Conservation (phyloP, 2,113 vertebrate species). For the Parotia lawesii region DNA sequence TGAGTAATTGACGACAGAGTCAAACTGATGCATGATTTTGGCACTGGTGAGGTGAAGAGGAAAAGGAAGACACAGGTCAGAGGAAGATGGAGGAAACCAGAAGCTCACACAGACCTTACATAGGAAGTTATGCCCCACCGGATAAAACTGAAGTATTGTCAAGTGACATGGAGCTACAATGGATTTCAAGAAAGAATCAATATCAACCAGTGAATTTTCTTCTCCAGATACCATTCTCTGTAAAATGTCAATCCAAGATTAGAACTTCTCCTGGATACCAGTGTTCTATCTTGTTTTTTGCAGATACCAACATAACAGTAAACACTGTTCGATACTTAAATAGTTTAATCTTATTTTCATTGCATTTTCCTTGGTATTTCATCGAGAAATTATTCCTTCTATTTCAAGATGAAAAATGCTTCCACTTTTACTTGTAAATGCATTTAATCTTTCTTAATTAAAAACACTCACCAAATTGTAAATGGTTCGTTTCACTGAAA, state of each 20-base stretch:
- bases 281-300: not conserved
- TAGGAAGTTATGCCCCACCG: not conserved
- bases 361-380: not conserved
- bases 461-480: not conserved
- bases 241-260: not conserved
- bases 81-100: not conserved
- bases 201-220: not conserved
- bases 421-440: not conserved
- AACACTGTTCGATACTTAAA: not conserved
- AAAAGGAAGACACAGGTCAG: not conserved
- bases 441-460: not conserved
- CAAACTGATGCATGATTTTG: not conserved
- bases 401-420: not conserved
- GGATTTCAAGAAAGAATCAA: not conserved
- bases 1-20: not conserved
- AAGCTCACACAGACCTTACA: not conserved
- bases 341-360: not conserved
- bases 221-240: not conserved
- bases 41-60: not conserved
- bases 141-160: not conserved
- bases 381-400: not conserved
- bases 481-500: not conserved
- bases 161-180: not conserved
- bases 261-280: not conserved
- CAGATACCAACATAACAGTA: not conserved